Evolutionary conservation across 1,140 invertebrate species (phyloP).

Genomic region (Drosophila seguyi): DNA sequence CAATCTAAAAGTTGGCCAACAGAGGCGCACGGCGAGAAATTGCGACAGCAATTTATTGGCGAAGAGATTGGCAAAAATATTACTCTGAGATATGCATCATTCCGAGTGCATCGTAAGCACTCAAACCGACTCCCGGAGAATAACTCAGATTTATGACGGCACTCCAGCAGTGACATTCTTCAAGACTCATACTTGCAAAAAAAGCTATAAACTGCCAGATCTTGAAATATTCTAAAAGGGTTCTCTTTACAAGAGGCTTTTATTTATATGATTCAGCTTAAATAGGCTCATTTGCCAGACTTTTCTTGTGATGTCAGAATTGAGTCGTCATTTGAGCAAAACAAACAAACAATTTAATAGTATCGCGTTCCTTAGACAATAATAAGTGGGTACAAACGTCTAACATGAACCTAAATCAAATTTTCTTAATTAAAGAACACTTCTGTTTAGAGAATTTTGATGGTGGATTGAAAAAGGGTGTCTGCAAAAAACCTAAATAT

Average conservation of each 20-base stretch:
- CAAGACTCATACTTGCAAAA: background rate
- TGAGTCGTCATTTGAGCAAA: background rate
- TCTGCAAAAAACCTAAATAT: constrained; percentile 1
- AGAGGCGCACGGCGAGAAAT: constrained; percentile 10
- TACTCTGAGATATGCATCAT: constrained; percentile 24
- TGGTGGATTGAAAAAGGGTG: no score
- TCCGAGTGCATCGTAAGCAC: constrained; percentile 26
- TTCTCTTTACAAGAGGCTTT: no score
- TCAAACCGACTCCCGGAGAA: background rate
- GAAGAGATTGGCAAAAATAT: constrained; percentile 20
- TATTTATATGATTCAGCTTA: background rate
- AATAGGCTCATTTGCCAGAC: background rate
- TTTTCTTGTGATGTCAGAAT: background rate
- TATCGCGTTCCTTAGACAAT: background rate
- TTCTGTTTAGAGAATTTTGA: background rate
- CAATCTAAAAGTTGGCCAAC: constrained; percentile 32
- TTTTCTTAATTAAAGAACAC: background rate
- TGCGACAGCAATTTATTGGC: constrained; percentile 33
- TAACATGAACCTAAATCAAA: background rate
- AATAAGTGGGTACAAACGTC: background rate
- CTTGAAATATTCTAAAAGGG: background rate
- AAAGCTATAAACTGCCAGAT: background rate
- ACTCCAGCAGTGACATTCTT: constrained; percentile 17
- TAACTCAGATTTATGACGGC: constrained; percentile 31
- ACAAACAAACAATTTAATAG: constrained; percentile 2